Evolutionary conservation across 2,888 invertebrate genomes (phyloP).

Genomic region (Mesoligia furuncula): DNA sequence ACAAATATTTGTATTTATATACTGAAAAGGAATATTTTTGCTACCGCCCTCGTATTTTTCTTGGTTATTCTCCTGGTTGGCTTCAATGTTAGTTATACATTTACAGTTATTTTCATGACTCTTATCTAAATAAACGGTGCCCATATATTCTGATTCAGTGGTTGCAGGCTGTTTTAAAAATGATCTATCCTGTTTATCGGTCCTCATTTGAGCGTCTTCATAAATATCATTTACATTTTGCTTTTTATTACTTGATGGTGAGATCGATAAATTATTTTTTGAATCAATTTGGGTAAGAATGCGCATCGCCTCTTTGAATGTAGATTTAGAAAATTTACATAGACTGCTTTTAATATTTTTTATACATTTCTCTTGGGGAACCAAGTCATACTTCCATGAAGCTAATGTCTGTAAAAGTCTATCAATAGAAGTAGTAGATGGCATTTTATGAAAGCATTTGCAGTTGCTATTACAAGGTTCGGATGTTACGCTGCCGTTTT

Average conservation of each 20-base stretch:
- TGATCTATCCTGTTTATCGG: conserved; percentile 1
- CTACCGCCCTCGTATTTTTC: conserved; percentile 29
- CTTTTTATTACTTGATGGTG: conserved; percentile 22
- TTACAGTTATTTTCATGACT: conserved; percentile 76
- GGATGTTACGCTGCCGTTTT: conserved; percentile 51
- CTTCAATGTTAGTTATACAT: conserved; percentile 58
- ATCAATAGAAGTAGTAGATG: conserved; percentile 83
- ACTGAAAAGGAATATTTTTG: conserved; percentile 61
- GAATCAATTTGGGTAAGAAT: conserved; percentile 22
- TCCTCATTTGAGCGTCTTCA: conserved; percentile 9
- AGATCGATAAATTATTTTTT: conserved; percentile 19
- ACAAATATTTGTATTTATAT: conserved; percentile 68
- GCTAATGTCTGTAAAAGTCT: conserved; percentile 77
- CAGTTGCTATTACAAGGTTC: conserved; percentile 72
- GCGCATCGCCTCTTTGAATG: conserved; percentile 29
- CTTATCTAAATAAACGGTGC: conserved; percentile 80
- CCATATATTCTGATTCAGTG: conserved; percentile 82
- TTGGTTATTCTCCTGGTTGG: conserved; percentile 32
- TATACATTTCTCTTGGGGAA: conserved; percentile 40
- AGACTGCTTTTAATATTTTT: conserved; percentile 43
- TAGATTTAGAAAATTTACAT: conserved; percentile 42
- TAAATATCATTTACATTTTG: conserved; percentile 9
- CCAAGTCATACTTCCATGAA: conserved; percentile 74
- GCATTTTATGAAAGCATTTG: conserved; percentile 81
- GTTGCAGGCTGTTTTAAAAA: conserved; percentile 28